Percentiles rank a stretch among this genome's conserved stretches.
Evolutionary conservation across 1,140 invertebrate species (phyloP).

Genomic region (Lasioglossum baleicum): DNA sequence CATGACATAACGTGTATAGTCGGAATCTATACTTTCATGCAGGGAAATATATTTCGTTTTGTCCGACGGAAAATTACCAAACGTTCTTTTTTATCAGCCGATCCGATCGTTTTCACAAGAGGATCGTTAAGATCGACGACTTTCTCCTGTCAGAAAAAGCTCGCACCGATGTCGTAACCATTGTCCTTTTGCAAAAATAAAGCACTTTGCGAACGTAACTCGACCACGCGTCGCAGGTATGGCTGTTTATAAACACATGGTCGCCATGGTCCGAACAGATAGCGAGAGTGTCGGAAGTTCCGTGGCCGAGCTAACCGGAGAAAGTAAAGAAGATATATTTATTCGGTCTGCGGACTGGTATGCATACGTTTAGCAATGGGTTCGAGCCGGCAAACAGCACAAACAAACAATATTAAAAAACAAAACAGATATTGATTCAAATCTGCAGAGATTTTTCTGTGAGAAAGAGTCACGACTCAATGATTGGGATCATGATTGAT

Average conservation of each 20-base stretch:
- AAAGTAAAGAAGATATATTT: conserved; percentile 62
- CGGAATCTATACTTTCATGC: not conserved
- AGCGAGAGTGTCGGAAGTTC: conserved; percentile 46
- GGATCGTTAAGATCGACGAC: not conserved
- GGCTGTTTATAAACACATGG: conserved; percentile 2
- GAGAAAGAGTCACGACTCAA: too few species aligned
- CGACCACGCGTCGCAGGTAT: too few species aligned
- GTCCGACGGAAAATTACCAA: not conserved
- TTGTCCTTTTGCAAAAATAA: conserved; percentile 12
- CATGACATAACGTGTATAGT: not conserved
- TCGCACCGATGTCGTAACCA: conserved; percentile 1
- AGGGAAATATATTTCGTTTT: not conserved
- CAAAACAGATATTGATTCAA: too few species aligned
- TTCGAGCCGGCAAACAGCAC: not conserved
- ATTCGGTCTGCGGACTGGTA: conserved; percentile 37
- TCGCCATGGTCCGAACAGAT: not conserved
- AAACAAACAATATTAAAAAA: not conserved
- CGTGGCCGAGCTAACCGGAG: conserved; percentile 39
- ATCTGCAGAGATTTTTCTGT: too few species aligned
- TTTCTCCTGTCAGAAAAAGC: conserved; percentile 13
- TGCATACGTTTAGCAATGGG: conserved; percentile 13
- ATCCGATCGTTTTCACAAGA: not conserved
- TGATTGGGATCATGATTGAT: too few species aligned
- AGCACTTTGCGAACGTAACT: not conserved
- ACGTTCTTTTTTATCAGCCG: not conserved